phyloP scores from a whole-genome alignment of 2,888 invertebrate genomes.

The Melikaiella ostensackeni region DNA sequence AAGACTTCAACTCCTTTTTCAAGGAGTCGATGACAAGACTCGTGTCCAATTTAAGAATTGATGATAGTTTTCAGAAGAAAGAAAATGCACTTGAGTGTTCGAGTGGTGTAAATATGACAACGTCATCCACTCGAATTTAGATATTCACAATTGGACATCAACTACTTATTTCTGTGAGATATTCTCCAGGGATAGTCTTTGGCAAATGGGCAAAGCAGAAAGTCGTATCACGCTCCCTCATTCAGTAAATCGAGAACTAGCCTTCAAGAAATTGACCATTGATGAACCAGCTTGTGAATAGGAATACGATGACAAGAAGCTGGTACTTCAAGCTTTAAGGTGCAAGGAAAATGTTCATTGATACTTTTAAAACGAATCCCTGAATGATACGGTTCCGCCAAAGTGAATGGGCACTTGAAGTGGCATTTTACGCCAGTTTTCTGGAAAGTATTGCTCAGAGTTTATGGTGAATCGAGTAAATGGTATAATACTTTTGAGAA shows the following conservation, averaged over 20 bases:
- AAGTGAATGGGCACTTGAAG: not conserved
- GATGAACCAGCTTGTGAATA: conserved; percentile 8
- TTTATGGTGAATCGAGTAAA: not conserved
- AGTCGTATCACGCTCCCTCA: conserved; percentile 36
- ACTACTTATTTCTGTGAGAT: conserved; percentile 6
- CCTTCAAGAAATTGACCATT: conserved; percentile 29
- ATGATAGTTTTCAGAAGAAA: conserved; percentile 13
- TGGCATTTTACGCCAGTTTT: conserved; percentile 32
- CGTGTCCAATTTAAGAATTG: conserved; percentile 20
- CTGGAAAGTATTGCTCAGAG: not conserved
- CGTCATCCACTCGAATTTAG: conserved; percentile 37
- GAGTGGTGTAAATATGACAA: conserved; percentile 33
- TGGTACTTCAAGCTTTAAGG: conserved; percentile 4
- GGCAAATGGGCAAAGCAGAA: conserved; percentile 14
- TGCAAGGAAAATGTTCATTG: conserved; percentile 15
- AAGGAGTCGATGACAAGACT: conserved; percentile 27
- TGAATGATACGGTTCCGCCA: not conserved
- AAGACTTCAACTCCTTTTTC: not conserved
- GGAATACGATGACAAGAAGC: conserved; percentile 9
- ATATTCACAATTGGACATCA: conserved; percentile 6
- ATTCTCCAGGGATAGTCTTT: conserved; percentile 21
- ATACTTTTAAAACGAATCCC: not conserved
- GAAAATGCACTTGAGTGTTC: conserved; percentile 29
- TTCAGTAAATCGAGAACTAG: conserved; percentile 32
- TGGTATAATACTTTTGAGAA: not conserved